Conservation (phyloP, 2,797 vertebrate genomes). For the Helostoma temminkii region DNA sequence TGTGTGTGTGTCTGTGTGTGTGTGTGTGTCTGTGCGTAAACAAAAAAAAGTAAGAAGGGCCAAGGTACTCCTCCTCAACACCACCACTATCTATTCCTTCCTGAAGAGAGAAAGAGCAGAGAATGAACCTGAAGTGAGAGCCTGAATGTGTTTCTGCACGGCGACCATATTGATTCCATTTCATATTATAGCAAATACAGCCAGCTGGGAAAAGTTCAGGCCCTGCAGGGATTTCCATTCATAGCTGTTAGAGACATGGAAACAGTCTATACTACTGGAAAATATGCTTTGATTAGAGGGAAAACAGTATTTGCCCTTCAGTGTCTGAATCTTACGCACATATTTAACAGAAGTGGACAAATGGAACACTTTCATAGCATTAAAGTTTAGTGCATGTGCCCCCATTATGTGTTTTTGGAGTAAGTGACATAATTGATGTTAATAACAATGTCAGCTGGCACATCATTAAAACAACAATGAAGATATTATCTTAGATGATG, state of each 20-base stretch:
- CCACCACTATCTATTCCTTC: constrained; percentile 19
- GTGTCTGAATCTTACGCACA: background rate
- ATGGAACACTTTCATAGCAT: background rate
- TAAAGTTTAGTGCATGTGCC: too few species aligned
- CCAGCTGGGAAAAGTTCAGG: constrained; percentile 49
- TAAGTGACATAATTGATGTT: too few species aligned
- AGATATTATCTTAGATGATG: too few species aligned
- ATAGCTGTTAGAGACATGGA: constrained; percentile 28
- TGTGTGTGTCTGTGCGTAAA: constrained; percentile 7
- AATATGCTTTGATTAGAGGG: constrained; percentile 20
- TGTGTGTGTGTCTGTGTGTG: constrained; percentile 26
- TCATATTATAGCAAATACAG: constrained; percentile 45
- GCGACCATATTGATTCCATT: constrained; percentile 64
- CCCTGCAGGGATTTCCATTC: constrained; percentile 37
- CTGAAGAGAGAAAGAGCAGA: constrained; percentile 32
- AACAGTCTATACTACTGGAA: constrained; percentile 10
- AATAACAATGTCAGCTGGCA: too few species aligned
- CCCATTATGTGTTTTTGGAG: too few species aligned
- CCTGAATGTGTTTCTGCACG: constrained; percentile 59
- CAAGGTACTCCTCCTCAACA: background rate
- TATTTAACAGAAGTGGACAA: background rate
- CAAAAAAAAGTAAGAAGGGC: background rate
- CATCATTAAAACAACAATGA: too few species aligned
- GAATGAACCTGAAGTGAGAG: constrained; percentile 51
- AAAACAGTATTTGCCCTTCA: constrained; percentile 20